Base-by-base conservation (phyloP, 2,113 vertebrate species). In the Leptobrachium ailaonicum region DNA sequence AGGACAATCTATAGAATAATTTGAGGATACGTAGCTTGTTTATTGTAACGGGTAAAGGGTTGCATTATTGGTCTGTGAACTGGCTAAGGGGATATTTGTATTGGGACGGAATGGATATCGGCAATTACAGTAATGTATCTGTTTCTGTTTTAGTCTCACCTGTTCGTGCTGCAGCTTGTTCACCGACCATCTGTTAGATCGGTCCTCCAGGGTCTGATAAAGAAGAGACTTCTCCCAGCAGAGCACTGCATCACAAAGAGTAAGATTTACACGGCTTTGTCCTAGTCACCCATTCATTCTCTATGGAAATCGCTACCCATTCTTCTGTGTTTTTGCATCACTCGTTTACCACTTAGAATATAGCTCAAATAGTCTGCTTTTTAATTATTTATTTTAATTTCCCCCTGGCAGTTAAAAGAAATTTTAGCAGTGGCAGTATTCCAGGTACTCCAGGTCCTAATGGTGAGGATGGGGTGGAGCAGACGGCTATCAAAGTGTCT, bases 171-270 rank as follows among this genome's bases (percentile, higher is more conserved):
- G 82, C 97, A 98, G 90, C 86, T 99, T 85, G 97, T 99, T 62
- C 97, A 99, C 84, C 92, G 97, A 64, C 97, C 97, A 0, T 95
- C 97, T 0, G 96, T 99, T 10, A 92, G 97, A 74, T 98, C 97
- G 0, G 97, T 98, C 84, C 92, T 98, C 40, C 97, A 99, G 89
- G 96, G 97, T 6, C 87, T 99, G 75, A 96, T 99, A 90, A 99
- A 97, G 87, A 99, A 99, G 86, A 93, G 97, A 9, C 91, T 98
- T 79, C 92, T 98, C 50, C 97, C 97, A 0, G 97, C 97, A 0
- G 97, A 98, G 83, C 97, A 99, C 86, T 98, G 97, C 87, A 95
- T 98, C 89, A 96, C 95, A 53, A 98, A 99, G 90, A 97, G 97
- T 98, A 89, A 96, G 95, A 77, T 1, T 13, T 0, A 7, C 6